Evolutionary conservation across 2,888 invertebrate species (phyloP).

Genomic region (Acronicta aceris): DNA sequence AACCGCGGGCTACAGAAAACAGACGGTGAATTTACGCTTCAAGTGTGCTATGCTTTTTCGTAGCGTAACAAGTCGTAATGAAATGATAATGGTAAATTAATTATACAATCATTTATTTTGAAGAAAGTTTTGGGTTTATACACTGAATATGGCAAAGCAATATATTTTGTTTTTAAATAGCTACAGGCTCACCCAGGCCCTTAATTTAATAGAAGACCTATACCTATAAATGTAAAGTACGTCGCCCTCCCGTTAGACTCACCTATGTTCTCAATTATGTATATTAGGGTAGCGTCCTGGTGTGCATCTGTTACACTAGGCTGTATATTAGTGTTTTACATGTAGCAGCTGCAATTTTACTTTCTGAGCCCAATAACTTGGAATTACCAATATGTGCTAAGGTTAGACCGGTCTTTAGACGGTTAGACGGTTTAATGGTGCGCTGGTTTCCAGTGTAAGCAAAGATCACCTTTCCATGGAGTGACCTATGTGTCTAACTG

Average conservation of each 20-base stretch:
- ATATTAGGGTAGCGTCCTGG: neutral
- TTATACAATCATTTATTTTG: no score
- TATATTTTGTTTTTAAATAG: no score
- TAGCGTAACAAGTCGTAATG: conserved; percentile 2
- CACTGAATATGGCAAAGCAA: no score
- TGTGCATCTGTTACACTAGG: no score
- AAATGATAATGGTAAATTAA: no score
- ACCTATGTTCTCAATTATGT: neutral
- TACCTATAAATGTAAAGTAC: no score
- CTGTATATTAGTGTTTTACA: neutral
- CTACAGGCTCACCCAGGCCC: no score
- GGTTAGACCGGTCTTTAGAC: neutral
- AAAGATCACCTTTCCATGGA: no score
- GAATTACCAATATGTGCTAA: neutral
- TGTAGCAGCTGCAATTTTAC: neutral
- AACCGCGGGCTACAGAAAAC: conserved; percentile 25
- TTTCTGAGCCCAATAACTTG: neutral
- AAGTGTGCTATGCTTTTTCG: conserved; percentile 30
- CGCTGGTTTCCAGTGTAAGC: neutral
- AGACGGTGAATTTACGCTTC: conserved; percentile 26
- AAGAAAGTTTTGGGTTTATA: no score
- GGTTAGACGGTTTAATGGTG: neutral
- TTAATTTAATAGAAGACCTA: no score
- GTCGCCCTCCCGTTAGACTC: neutral
- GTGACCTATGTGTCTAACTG: no score